Percentiles rank a stretch among this genome's conserved stretches.
These are phyloP conservation scores for Mobula birostris DNA, from an alignment of 2,113 vertebrate species.

Conservation along the genomic window DNA sequence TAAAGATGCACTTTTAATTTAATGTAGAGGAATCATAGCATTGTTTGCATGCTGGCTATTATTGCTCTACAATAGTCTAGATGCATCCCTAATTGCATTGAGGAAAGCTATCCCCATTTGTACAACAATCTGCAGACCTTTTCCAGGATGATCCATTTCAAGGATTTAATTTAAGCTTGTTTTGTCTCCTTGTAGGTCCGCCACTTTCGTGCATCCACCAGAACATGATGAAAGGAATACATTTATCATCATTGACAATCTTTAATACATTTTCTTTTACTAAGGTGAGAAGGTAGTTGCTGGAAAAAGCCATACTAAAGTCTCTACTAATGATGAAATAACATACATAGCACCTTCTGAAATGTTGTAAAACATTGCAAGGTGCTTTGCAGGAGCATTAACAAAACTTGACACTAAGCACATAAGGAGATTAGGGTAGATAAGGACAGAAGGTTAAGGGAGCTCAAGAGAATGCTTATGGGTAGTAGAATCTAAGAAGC, in stretches of 20 bases:
- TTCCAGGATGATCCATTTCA: constrained; percentile 5
- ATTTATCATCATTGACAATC: constrained; percentile 31
- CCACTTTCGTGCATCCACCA: not conserved
- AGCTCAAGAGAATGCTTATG: no score
- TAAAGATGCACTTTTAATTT: not conserved
- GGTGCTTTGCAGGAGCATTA: no score
- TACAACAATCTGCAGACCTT: not conserved
- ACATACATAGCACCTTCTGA: no score
- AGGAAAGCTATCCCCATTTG: not conserved
- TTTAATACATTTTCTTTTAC: constrained; percentile 35
- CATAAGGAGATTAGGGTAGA: no score
- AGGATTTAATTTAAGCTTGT: constrained; percentile 20
- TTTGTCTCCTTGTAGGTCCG: constrained; percentile 34
- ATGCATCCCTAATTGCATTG: not conserved
- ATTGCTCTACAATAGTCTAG: not conserved
- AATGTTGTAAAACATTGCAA: no score
- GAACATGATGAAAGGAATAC: constrained; percentile 34
- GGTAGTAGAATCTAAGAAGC: no score
- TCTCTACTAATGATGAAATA: not conserved
- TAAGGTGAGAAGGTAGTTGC: constrained; percentile 25
- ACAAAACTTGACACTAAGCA: no score
- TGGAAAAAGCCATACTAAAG: constrained; percentile 6
- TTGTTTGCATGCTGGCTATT: not conserved
- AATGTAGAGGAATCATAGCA: not conserved
- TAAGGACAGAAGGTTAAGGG: no score